Evolutionary conservation across 2,113 vertebrate genomes (phyloP).

Genomic region (Sinocyclocheilus grahami): DNA sequence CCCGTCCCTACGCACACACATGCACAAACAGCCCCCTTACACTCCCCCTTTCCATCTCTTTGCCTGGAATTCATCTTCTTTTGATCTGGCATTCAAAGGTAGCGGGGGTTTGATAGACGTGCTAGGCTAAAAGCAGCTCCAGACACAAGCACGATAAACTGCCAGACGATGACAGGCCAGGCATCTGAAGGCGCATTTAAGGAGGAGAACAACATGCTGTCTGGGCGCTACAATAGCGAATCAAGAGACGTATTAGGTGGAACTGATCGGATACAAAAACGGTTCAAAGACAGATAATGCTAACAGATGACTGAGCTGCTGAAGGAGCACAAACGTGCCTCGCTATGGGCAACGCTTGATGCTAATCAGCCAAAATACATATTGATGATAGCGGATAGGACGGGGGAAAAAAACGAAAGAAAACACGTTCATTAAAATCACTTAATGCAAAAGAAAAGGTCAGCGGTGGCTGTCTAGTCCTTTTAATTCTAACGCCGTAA

Average conservation of each 20-base stretch:
- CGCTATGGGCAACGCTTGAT: constrained; percentile 44
- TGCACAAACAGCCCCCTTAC: constrained; percentile 17
- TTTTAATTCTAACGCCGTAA: constrained; percentile 10
- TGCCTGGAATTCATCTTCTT: constrained; percentile 69
- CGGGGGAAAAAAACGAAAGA: neutral
- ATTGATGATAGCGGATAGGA: constrained; percentile 30
- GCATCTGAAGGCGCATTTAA: constrained; percentile 79
- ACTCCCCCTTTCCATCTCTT: constrained; percentile 36
- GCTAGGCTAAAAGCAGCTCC: constrained; percentile 87
- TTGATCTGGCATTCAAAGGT: constrained; percentile 84
- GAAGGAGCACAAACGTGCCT: constrained; percentile 48
- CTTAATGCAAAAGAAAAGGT: constrained; percentile 34
- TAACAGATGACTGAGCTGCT: constrained; percentile 75
- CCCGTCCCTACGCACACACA: constrained; percentile 48
- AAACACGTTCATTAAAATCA: constrained; percentile 50
- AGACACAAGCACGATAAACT: constrained; percentile 87
- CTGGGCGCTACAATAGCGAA: constrained; percentile 83
- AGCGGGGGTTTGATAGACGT: constrained; percentile 86
- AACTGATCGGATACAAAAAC: constrained; percentile 88
- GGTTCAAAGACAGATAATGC: constrained; percentile 87
- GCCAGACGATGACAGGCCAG: constrained; percentile 86
- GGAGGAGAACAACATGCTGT: constrained; percentile 83
- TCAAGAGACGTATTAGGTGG: constrained; percentile 85
- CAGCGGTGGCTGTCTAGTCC: constrained; percentile 33
- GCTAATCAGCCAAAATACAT: constrained; percentile 48